Evolutionary conservation across 2,888 invertebrate genomes (phyloP).

Genomic region (Pseudeuparius sepicola): DNA sequence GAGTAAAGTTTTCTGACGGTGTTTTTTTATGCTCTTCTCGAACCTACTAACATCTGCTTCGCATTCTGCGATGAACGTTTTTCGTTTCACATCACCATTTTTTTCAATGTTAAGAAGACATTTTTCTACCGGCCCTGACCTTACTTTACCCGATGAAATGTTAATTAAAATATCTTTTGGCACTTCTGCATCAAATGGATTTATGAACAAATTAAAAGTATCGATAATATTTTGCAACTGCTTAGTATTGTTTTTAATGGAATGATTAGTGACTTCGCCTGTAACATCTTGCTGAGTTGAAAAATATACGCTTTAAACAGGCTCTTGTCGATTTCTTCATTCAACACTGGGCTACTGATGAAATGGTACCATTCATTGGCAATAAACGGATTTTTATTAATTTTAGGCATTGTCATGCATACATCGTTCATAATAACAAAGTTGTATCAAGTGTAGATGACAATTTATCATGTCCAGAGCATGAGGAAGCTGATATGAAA

Average conservation of each 20-base stretch:
- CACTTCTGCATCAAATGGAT: conserved; percentile 21
- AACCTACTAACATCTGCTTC: conserved; percentile 21
- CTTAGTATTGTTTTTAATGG: conserved; percentile 20
- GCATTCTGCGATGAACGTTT: conserved; percentile 27
- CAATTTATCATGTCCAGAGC: conserved; percentile 18
- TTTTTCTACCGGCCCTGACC: conserved; percentile 19
- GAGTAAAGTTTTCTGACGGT: no score
- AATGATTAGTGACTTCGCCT: conserved; percentile 21
- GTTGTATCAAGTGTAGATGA: conserved; percentile 17
- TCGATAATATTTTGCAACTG: conserved; percentile 20
- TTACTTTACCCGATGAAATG: conserved; percentile 25
- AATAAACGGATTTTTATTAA: conserved; percentile 20
- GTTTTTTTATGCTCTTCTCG: conserved; percentile 24
- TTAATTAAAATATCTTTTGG: conserved; percentile 23
- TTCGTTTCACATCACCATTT: conserved; percentile 21
- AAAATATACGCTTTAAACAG: not conserved
- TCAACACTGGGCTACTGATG: conserved; percentile 14
- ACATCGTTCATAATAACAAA: conserved; percentile 8
- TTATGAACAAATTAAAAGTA: conserved; percentile 20
- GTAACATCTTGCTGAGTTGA: conserved; percentile 24
- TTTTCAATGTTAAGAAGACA: conserved; percentile 22
- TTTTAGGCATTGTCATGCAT: conserved; percentile 7
- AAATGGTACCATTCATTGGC: conserved; percentile 26
- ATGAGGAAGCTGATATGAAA: conserved; percentile 12
- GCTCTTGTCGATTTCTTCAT: not conserved